These are phyloP conservation scores for Metridium senile DNA, from an alignment of 92 coral and sea anemone genomes.

Conservation along the genomic window DNA sequence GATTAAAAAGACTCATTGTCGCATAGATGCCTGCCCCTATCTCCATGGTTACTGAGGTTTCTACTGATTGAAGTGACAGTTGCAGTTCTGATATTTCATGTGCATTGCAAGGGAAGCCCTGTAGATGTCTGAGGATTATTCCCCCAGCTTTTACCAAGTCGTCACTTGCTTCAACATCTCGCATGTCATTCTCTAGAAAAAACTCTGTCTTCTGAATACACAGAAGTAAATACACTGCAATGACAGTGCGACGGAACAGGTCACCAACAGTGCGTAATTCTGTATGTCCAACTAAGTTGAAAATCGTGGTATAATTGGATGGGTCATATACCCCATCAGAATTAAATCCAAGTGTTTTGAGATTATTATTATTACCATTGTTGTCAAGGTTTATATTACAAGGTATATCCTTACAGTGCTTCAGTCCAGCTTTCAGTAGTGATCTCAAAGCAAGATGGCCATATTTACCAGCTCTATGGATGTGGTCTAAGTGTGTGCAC, in stretches of 20 bases:
- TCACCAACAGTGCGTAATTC: slow-evolving; percentile 72
- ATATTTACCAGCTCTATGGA: slow-evolving; percentile 70
- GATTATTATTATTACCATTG: neutral
- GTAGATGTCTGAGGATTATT: slow-evolving; percentile 83
- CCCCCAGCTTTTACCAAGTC: slow-evolving; percentile 61
- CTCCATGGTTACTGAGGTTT: slow-evolving; percentile 84
- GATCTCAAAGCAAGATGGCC: slow-evolving; percentile 91
- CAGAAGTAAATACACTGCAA: slow-evolving; percentile 73
- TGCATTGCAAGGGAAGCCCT: slow-evolving; percentile 93
- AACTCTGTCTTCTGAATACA: slow-evolving; percentile 67
- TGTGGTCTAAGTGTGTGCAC: slow-evolving; percentile 76
- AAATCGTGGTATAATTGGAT: slow-evolving; percentile 73
- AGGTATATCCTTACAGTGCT: slow-evolving; percentile 49
- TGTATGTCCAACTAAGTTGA: slow-evolving; percentile 85
- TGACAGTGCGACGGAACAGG: slow-evolving; percentile 84
- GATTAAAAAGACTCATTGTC: slow-evolving; percentile 89
- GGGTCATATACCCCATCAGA: slow-evolving; percentile 62
- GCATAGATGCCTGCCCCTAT: slow-evolving; percentile 95
- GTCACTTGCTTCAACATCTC: slow-evolving; percentile 7
- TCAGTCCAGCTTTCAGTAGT: slow-evolving; percentile 71
- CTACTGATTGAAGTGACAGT: slow-evolving; percentile 71
- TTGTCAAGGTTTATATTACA: slow-evolving; percentile 9
- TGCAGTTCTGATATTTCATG: slow-evolving; percentile 94
- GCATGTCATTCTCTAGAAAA: slow-evolving; percentile 22
- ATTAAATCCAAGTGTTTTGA: slow-evolving; percentile 40